Evolutionary conservation across 2,888 invertebrate species (phyloP).

Genomic region (Platycheirus rosarum): DNA sequence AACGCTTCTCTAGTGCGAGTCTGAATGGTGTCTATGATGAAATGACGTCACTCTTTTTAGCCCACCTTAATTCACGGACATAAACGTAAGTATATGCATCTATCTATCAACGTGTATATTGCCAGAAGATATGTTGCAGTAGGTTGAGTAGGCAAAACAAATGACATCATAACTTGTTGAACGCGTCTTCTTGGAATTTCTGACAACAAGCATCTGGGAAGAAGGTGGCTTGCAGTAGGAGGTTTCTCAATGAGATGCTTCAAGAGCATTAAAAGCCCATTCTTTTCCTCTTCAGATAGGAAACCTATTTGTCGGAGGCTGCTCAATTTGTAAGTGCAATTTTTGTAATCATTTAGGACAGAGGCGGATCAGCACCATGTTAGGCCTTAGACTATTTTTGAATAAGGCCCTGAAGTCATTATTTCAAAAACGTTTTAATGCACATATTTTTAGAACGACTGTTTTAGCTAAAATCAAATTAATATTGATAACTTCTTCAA

Average conservation of each 20-base stretch:
- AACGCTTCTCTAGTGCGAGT: constrained; percentile 34
- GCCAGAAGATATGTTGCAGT: constrained; percentile 42
- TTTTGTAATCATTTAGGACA: constrained; percentile 33
- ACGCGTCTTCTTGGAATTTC: constrained; percentile 42
- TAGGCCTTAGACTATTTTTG: too few species aligned
- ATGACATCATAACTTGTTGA: constrained; percentile 62
- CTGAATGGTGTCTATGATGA: constrained; percentile 14
- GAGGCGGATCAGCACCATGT: too few species aligned
- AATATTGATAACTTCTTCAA: too few species aligned
- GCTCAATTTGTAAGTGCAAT: constrained; percentile 1
- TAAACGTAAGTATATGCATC: not conserved
- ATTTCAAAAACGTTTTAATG: too few species aligned
- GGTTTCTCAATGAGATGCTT: constrained; percentile 8
- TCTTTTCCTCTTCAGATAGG: constrained; percentile 24
- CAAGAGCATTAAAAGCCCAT: constrained; percentile 30
- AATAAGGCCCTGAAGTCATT: too few species aligned
- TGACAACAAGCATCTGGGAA: constrained; percentile 16
- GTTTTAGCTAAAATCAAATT: too few species aligned
- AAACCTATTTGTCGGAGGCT: constrained; percentile 18
- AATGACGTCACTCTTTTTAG: constrained; percentile 55
- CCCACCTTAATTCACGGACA: constrained; percentile 10
- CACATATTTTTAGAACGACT: too few species aligned
- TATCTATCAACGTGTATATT: not conserved
- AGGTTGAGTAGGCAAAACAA: constrained; percentile 20
- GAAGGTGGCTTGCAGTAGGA: constrained; percentile 23